Evolutionary conservation across 1,140 invertebrate species (phyloP).

Genomic region (Lepidurus apus): DNA sequence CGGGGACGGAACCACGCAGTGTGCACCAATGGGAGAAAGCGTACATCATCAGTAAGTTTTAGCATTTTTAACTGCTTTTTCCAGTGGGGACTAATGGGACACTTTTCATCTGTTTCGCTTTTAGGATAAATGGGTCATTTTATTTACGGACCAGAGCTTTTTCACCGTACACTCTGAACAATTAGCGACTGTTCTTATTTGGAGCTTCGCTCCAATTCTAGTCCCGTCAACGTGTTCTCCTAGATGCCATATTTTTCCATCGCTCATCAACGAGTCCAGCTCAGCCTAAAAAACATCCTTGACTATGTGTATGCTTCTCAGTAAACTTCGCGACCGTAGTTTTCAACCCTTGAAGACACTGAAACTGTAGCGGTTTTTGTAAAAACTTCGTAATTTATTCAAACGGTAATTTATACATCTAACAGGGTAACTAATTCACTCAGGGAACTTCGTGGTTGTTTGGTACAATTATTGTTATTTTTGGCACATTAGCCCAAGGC

Average conservation of each 20-base stretch:
- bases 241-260: background rate
- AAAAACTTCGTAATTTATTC: background rate
- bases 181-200: background rate
- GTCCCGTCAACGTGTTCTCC: slow-evolving; percentile 11
- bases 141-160: slow-evolving; percentile 23
- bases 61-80: background rate
- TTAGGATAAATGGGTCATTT: slow-evolving; percentile 25
- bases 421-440: background rate
- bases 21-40: slow-evolving; percentile 32
- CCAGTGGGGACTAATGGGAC: background rate
- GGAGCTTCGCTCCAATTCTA: slow-evolving; percentile 1
- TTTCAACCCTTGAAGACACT: background rate
- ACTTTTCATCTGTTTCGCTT: too few species aligned
- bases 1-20: slow-evolving; percentile 34
- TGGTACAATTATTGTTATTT: background rate
- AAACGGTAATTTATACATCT: background rate
- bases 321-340: background rate
- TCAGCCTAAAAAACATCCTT: background rate
- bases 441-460: background rate
- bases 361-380: background rate
- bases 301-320: background rate
- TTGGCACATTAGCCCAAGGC: slow-evolving; percentile 23
- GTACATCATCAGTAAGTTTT: slow-evolving; percentile 17
- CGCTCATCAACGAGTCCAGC: slow-evolving; percentile 4
- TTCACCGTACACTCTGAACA: background rate